A percentile compares a stretch with the other conserved stretches of the same genome.
Evolutionary conservation across 2,113 vertebrate species (phyloP).

Genomic region (Pseudorasbora parva): DNA sequence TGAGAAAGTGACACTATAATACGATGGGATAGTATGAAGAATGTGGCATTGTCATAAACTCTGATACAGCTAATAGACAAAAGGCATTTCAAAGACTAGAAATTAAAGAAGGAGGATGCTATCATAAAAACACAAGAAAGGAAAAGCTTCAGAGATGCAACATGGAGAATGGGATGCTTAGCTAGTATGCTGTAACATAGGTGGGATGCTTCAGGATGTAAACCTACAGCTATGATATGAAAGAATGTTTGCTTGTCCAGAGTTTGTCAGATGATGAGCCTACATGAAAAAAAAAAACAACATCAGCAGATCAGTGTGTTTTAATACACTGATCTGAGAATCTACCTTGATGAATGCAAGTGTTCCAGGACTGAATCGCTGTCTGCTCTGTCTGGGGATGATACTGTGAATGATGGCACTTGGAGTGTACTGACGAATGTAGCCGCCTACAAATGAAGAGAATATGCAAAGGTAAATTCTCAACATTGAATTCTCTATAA

Average conservation of each 20-base stretch:
- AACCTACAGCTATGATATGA: background rate
- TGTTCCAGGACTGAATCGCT: slow-evolving; percentile 55
- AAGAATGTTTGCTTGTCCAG: background rate
- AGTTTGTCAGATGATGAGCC: background rate
- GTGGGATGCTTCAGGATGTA: background rate
- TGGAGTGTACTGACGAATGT: slow-evolving; percentile 50
- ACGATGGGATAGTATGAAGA: background rate
- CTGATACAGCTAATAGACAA: background rate
- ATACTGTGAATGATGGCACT: slow-evolving; percentile 55
- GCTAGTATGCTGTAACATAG: background rate
- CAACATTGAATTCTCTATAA: background rate
- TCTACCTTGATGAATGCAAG: slow-evolving; percentile 52
- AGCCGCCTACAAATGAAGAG: background rate
- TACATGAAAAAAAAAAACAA: background rate
- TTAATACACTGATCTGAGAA: background rate
- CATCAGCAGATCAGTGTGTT: background rate
- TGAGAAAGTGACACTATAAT: background rate
- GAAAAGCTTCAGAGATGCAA: background rate
- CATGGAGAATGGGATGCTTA: background rate
- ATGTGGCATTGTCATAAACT: background rate
- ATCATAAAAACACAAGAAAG: slow-evolving; percentile 6
- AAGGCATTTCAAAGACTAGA: background rate
- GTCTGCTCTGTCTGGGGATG: slow-evolving; percentile 43
- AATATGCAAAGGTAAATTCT: background rate
- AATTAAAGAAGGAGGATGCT: background rate